Evolutionary conservation across 2,797 vertebrate species (phyloP), one percentile per base, ranked within the genome.

Genomic region (Onychomys leucogaster): DNA sequence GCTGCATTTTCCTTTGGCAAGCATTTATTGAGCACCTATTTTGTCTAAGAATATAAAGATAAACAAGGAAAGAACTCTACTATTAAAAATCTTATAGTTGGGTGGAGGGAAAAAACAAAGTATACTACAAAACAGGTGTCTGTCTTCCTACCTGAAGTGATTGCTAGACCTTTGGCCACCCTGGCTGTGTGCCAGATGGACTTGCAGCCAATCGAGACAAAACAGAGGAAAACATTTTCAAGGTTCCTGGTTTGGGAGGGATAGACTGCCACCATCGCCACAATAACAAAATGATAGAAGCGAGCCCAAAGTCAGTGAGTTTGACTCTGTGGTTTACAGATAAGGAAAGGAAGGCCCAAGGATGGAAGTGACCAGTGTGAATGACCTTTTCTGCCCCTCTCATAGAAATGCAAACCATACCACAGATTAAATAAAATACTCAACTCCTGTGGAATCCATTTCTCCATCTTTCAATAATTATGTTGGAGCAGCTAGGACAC

Each of bases 131-230:
- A 90, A 63, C 32, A 87, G 59, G 83, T 93, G 59, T 94, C 75
- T 86, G 23, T 81, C 76, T 61, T 96, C 41, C 63, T 94, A 41
- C n/a, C 55, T 63, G 65, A 65, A 89, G 81, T 52, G 86, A 81
- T 10, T 93, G 76, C 11, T 34, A 84, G 87, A 94, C 41, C 89
- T 97, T 97, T 93, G 86, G 52, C 91, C 59, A 87, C 65, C 46
- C 84, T 49, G 49, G 83, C 59, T 13, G 3, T 13, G 57, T 63
- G 89, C 94, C 91, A 7, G 21, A 13, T 23, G 32, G 77, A 82
- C 76, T 73, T 83, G 73, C 2, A 46, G 16, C 37, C 49, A 71
- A 37, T 41, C 84, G 63, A 96, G 94, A 78, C 43, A 82, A 87
- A 94, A 75, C 32, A 77, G 13, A 91, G 17, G 43, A 34, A 94